Percentiles rank a stretch among this genome's conserved stretches.
Conservation (phyloP, 2,113 vertebrate genomes). For the Lipotes vexillifer region DNA sequence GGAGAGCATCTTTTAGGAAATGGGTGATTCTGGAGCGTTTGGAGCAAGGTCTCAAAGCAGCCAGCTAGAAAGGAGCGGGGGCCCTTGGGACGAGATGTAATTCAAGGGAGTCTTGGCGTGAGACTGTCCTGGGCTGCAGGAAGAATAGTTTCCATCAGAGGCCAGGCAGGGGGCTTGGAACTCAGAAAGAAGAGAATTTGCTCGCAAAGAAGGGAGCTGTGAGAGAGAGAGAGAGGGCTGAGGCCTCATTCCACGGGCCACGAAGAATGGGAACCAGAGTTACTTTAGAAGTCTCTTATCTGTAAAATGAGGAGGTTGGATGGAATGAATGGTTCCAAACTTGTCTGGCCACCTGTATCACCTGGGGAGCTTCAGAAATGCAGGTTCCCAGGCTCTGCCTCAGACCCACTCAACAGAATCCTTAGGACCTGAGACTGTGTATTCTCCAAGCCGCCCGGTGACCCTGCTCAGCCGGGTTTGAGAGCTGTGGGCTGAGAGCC, state of each 20-base stretch:
- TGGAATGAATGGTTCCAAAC: not conserved
- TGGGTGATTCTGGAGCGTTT: not conserved
- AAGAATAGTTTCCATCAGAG: not conserved
- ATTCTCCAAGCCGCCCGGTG: not conserved
- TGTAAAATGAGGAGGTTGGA: not conserved
- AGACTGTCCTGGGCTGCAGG: not conserved
- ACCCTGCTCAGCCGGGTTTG: not conserved
- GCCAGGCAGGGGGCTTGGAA: not conserved
- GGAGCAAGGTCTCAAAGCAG: not conserved
- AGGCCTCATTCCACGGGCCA: not conserved
- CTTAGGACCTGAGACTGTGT: not conserved
- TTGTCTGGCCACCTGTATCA: not conserved
- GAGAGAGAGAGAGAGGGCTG: not conserved
- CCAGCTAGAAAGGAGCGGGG: not conserved
- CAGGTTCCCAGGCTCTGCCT: not conserved
- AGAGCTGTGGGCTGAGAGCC: no score
- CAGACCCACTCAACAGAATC: no score
- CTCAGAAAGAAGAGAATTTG: not conserved
- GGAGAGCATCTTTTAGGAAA: not conserved
- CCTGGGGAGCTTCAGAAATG: not conserved
- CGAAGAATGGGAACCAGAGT: not conserved
- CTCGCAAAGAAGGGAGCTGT: not conserved
- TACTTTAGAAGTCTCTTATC: not conserved
- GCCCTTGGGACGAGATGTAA: fast-evolving
- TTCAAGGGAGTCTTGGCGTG: not conserved